Evolutionary conservation across 2,797 vertebrate species (phyloP), one percentile per base, ranked within the genome.

Genomic region (Gymnopithys bicolor): DNA sequence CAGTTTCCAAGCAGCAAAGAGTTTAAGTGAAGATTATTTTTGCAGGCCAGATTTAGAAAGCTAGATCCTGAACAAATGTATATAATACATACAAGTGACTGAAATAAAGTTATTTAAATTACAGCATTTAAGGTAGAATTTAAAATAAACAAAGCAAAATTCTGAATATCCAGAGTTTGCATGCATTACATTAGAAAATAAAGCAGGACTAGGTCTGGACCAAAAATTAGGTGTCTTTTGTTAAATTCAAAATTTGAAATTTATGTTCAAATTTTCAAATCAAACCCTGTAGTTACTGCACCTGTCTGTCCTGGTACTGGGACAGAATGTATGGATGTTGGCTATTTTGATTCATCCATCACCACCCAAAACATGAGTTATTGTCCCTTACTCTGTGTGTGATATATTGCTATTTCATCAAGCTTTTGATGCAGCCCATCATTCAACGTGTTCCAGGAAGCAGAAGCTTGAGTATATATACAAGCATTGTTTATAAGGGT

Each of bases 381-480:
- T 92, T 78, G 45, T 74, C 64, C 70, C 24, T 67, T 87, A 22
- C 15, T 43, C 0, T 48, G 18, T 63, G 37, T 83, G 33, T 89
- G 88, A 94, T 89, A 52, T 52, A 95, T 73, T 82, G 78, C 45
- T 73, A 22, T 87, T 95, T 70, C 74, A 87, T 79, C 73, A 79
- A 75, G 60, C 24, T 92, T 87, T 93, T 84, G 86, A 92, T 92
- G 49, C 13, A 74, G 39, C 37, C 77, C 64, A 94, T 95, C 81
- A 89, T 83, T 95, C 92, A 97, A 70, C 17, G 13, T 23, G 10
- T 67, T 64, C 30, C 64, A 77, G 49, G 55, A 39, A 89, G 30
- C 45, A 90, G 68, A 92, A 77, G 4, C 41, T 82, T 71, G 84
- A 68, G 33, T 80, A 30, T 43, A 37, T 9, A 70, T 32, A 60